Percentiles rank a stretch among this genome's conserved stretches.
These are phyloP conservation scores for Cepphus grylle DNA, from an alignment of 2,113 vertebrate genomes.

Conservation along the genomic window DNA sequence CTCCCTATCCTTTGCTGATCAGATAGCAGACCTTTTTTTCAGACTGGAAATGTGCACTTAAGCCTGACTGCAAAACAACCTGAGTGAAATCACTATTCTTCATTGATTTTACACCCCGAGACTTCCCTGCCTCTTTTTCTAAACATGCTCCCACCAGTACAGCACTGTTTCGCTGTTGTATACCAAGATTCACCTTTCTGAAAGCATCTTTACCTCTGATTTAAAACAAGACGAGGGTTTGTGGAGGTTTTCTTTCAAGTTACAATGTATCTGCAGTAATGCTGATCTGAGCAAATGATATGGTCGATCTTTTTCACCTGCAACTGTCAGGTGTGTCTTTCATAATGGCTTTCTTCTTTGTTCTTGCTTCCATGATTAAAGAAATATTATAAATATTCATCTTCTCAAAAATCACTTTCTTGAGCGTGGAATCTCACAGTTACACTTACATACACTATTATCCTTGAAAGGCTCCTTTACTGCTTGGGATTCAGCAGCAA, in stretches of 20 bases:
- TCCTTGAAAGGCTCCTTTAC: neutral
- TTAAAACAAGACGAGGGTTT: neutral
- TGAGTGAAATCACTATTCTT: neutral
- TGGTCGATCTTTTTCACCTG: neutral
- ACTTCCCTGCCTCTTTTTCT: neutral
- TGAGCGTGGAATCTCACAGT: neutral
- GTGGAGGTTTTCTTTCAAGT: neutral
- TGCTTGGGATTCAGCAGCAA: neutral
- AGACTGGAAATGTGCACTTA: neutral
- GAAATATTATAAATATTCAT: neutral
- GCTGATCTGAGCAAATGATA: neutral
- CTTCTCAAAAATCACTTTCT: neutral
- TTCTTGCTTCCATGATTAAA: neutral
- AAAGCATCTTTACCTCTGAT: neutral
- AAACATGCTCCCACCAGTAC: neutral
- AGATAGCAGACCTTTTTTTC: neutral
- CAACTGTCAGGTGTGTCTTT: neutral
- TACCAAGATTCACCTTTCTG: neutral
- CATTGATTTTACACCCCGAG: neutral
- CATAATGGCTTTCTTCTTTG: neutral
- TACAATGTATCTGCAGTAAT: neutral
- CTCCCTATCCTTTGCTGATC: neutral
- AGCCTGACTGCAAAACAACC: neutral
- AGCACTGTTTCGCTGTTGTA: neutral
- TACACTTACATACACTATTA: neutral